These are phyloP conservation scores for Rhizoglyphus robini DNA, from an alignment of 1,140 invertebrate genomes.

Conservation along the genomic window DNA sequence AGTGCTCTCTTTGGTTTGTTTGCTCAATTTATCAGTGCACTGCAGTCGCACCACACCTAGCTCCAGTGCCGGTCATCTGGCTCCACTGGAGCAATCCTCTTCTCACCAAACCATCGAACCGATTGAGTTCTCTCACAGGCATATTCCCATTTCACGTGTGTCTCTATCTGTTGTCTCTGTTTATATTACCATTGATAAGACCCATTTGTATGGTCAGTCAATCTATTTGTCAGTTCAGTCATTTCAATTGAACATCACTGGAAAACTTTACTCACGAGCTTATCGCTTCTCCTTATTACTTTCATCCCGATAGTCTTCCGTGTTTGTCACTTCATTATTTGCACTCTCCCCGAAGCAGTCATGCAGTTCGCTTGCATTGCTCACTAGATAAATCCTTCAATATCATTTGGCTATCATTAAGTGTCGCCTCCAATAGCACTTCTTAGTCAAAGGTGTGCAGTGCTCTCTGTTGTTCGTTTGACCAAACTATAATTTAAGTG, in stretches of 20 bases:
- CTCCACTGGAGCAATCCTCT: background rate
- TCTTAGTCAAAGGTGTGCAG: no score
- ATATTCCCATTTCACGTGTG: conserved; percentile 7
- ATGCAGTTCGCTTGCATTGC: background rate
- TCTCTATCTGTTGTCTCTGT: no score
- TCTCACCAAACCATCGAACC: background rate
- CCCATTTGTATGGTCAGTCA: background rate
- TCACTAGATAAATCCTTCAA: no score
- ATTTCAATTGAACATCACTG: no score
- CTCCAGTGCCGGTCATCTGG: background rate
- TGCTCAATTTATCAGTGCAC: conserved; percentile 7
- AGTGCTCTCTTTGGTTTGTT: background rate
- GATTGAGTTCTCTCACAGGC: background rate
- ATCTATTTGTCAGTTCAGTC: background rate
- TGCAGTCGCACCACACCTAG: conserved; percentile 1
- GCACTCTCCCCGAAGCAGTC: background rate
- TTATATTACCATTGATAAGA: conserved; percentile 1
- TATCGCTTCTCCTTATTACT: no score
- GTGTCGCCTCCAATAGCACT: no score
- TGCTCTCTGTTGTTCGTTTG: no score
- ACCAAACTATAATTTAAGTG: no score
- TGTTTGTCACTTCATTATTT: background rate
- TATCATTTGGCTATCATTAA: no score
- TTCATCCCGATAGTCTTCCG: no score
- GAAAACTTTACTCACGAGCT: no score